Percentiles rank a stretch among this genome's conserved stretches.
These are phyloP conservation scores for Ernsta delagoae DNA, from an alignment of 2,888 invertebrate species.

Conservation along the genomic window DNA sequence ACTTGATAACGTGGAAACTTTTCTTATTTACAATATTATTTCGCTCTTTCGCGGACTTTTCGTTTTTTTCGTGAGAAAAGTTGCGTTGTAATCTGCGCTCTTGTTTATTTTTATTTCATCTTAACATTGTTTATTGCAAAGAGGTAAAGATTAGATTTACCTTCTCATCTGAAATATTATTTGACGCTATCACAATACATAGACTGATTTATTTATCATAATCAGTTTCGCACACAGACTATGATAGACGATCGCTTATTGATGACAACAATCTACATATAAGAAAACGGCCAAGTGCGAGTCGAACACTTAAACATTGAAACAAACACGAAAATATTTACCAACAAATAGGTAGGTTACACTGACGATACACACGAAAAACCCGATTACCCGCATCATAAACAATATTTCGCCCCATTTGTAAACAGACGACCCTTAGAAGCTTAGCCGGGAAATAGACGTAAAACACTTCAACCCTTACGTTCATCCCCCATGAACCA, in stretches of 20 bases:
- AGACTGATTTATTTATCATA: too few relatives aligned
- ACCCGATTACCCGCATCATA: slow-evolving; percentile 20
- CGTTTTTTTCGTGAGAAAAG: slow-evolving; percentile 26
- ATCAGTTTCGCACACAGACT: too few relatives aligned
- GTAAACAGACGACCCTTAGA: slow-evolving; percentile 17
- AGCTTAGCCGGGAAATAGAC: slow-evolving; percentile 15
- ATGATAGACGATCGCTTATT: too few relatives aligned
- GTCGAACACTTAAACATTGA: not conserved
- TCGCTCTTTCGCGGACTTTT: slow-evolving; percentile 16
- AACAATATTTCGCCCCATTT: slow-evolving; percentile 22
- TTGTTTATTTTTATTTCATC: slow-evolving; percentile 28
- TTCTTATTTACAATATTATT: slow-evolving; percentile 36
- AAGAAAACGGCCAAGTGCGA: too few relatives aligned
- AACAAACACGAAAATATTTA: slow-evolving; percentile 2
- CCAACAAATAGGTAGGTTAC: not conserved
- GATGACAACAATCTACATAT: too few relatives aligned
- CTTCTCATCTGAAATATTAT: too few relatives aligned
- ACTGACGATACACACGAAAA: slow-evolving; percentile 5
- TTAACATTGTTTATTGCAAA: slow-evolving; percentile 20
- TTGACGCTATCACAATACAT: too few relatives aligned
- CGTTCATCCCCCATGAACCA: not conserved
- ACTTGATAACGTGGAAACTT: slow-evolving; percentile 35
- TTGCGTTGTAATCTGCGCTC: slow-evolving; percentile 33
- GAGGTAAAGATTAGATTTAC: not conserved
- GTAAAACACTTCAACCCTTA: slow-evolving; percentile 8